phyloP scores from a whole-genome alignment of 2,113 vertebrate genomes.

The Pygathrix nemaeus region DNA sequence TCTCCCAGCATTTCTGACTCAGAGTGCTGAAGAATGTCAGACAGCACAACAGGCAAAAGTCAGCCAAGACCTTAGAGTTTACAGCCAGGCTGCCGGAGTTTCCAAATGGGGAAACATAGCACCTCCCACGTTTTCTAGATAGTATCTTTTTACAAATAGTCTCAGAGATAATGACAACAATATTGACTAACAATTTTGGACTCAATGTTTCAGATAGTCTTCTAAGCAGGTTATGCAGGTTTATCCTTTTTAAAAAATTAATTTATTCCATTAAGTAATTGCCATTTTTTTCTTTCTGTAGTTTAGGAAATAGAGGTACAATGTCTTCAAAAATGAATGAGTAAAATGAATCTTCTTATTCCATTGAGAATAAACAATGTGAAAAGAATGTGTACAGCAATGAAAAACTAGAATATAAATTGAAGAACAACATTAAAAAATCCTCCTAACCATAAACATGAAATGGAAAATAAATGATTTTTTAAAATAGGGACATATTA shows the following conservation, averaged over 20 bases:
- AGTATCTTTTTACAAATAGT: background rate
- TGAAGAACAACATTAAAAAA: background rate
- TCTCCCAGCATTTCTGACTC: background rate
- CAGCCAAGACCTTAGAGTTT: background rate
- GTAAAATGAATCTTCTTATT: background rate
- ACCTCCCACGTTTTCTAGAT: background rate
- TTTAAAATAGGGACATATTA: background rate
- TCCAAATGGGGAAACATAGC: background rate
- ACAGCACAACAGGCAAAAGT: background rate
- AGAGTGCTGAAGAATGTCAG: background rate
- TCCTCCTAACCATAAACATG: background rate
- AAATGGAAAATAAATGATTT: background rate
- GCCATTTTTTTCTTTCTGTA: background rate
- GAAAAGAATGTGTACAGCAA: background rate
- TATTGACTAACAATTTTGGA: background rate
- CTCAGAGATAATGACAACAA: background rate
- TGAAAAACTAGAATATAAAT: background rate
- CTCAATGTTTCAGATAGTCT: background rate
- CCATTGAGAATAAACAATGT: background rate
- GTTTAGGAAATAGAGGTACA: background rate
- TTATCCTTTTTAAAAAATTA: background rate
- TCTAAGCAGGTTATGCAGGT: background rate
- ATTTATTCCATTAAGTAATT: background rate
- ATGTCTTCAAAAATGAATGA: background rate
- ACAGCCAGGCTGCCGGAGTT: background rate